These are phyloP conservation scores for Cerastis rubricosa DNA, from an alignment of 2,888 invertebrate species.

Conservation along the genomic window DNA sequence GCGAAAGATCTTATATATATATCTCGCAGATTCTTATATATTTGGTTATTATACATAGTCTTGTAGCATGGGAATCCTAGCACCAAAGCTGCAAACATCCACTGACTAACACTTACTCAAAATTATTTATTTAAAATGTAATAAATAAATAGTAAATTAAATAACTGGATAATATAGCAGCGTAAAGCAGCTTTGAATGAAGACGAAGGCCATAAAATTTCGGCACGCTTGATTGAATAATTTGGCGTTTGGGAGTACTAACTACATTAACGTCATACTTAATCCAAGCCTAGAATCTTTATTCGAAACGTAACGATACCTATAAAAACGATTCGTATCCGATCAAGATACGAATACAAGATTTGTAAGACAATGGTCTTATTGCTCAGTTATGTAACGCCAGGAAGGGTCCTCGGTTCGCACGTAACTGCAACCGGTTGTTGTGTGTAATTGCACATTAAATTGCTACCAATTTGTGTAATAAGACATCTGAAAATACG, in stretches of 20 bases:
- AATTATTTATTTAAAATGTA: too few relatives aligned
- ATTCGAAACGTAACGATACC: conserved; percentile 15
- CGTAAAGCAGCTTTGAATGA: background rate
- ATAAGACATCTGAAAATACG: conserved; percentile 46
- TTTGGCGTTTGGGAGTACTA: background rate
- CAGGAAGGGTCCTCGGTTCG: conserved; percentile 57
- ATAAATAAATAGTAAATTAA: too few relatives aligned
- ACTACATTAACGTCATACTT: background rate
- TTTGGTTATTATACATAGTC: too few relatives aligned
- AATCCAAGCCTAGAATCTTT: conserved; percentile 21
- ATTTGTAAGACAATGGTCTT: conserved; percentile 52
- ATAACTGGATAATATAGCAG: too few relatives aligned
- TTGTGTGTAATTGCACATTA: conserved; percentile 57
- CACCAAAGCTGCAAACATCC: too few relatives aligned
- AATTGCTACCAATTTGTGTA: conserved; percentile 61
- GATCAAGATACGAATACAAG: conserved; percentile 42
- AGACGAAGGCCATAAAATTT: background rate
- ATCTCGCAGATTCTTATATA: too few relatives aligned
- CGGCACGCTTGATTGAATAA: background rate
- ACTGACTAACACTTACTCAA: too few relatives aligned
- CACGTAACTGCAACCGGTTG: conserved; percentile 58
- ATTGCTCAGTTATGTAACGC: conserved; percentile 31
- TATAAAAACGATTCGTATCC: conserved; percentile 32
- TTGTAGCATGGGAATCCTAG: too few relatives aligned
- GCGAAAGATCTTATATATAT: too few relatives aligned